phyloP scores from a whole-genome alignment of 30 jellyfish, hydroid and myxozoan genomes.

The Cassiopea xamachana region DNA sequence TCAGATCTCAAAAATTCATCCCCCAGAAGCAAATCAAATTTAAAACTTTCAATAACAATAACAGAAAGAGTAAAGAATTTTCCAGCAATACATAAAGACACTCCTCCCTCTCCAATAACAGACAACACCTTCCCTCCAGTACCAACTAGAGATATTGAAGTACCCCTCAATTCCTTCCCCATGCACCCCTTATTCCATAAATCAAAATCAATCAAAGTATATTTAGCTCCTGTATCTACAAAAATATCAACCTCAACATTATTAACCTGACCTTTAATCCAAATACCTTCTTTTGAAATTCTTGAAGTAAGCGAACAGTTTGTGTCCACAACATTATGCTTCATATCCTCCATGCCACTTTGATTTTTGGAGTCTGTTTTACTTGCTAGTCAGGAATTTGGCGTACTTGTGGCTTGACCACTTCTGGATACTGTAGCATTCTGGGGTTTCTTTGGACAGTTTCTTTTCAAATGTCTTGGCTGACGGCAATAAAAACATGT shows the following conservation, averaged over 20 bases:
- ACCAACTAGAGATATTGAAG: conserved; percentile 30
- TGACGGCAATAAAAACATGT: neutral
- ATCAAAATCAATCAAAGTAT: neutral
- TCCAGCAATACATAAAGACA: conserved; percentile 7
- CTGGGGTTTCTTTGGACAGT: too few relatives aligned
- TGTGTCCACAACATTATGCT: neutral
- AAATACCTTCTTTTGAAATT: neutral
- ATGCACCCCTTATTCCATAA: neutral
- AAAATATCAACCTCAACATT: neutral
- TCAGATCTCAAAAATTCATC: conserved; percentile 45
- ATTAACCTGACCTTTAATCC: neutral
- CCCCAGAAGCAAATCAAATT: conserved; percentile 65
- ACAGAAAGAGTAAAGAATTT: conserved; percentile 10
- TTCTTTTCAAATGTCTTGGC: neutral
- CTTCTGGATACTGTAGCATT: too few relatives aligned
- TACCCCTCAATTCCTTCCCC: neutral
- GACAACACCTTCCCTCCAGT: conserved; percentile 29
- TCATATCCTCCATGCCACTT: neutral
- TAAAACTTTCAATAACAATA: conserved; percentile 24
- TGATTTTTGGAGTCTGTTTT: neutral
- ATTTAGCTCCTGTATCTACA: neutral
- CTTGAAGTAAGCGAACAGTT: neutral
- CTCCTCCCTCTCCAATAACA: conserved; percentile 55
- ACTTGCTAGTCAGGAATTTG: neutral
- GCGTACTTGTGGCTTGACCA: neutral